Evolutionary conservation across 2,888 invertebrate species (phyloP), one percentile per base, ranked within the genome.

Genomic region (Shargacucullia verbasci): DNA sequence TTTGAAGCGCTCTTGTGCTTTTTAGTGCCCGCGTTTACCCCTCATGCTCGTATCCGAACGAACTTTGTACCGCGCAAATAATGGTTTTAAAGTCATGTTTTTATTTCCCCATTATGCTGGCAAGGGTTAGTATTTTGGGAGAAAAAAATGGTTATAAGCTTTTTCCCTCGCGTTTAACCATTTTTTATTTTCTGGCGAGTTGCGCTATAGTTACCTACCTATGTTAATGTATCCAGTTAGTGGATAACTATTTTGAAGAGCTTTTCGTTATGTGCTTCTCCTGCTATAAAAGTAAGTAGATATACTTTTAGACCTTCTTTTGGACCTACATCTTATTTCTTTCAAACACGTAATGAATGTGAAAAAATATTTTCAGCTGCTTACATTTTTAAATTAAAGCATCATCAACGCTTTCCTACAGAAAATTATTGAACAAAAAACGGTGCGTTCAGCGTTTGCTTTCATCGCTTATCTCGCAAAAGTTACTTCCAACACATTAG

Each of bases 11-110:
- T 81, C 92, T 92, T 83, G 86, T 91, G 91, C 91, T 90, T 90
- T 92, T 92, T 89, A 92, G 92, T 91, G 85, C 91, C 92, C 85
- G 85, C 86, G 90, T 92, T 92, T 89, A 89, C 90, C 89, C 91
- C 86, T 85, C 87, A 79, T 76, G 81, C 75, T 82, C 80, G 79
- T 74, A 79, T 82, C 77, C 63, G 58, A 63, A 75, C 80, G 60
- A 83, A 85, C 80, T 83, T 86, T 79, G 80, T 81, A 74, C 78
- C 45, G 29, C 57, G 55, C 48, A 70, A 84, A 88, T 89, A 88
- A 86, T 89, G 84, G 88, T 72, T 81, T 74, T 73, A 58, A 81
- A 81, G 80, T 84, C 81, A 80, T 81, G 76, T 85, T 87, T 84
- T 83, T 80, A 76, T 81, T 80, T 73, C 61, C 70, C 43, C 66